These are phyloP conservation scores for Sinocyclocheilus rhinocerous DNA, from an alignment of 2,113 vertebrate genomes.

Conservation along the genomic window DNA sequence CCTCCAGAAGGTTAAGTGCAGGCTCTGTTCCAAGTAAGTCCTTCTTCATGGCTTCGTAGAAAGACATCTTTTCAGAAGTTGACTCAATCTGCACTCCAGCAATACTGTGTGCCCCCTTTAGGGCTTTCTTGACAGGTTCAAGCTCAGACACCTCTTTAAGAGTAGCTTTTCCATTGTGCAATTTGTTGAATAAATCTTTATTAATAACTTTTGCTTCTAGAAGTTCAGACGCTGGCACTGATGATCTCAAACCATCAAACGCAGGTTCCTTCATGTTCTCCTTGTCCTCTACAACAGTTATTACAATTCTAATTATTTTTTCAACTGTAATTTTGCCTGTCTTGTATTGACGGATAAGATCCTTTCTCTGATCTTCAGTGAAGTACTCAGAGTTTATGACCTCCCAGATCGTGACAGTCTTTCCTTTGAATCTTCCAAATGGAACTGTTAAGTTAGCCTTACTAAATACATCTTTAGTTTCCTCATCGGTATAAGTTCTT, in stretches of 20 bases:
- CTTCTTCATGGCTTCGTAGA: constrained; percentile 88
- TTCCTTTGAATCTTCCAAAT: constrained; percentile 87
- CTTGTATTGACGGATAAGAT: constrained; percentile 91
- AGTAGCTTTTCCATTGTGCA: constrained; percentile 85
- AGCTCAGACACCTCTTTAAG: constrained; percentile 81
- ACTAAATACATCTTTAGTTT: constrained; percentile 86
- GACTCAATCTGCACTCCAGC: constrained; percentile 86
- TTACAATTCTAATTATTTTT: constrained; percentile 92
- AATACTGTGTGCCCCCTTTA: constrained; percentile 80
- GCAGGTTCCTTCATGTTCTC: constrained; percentile 82
- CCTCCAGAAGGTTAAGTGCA: constrained; percentile 85
- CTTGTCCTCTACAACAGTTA: constrained; percentile 89
- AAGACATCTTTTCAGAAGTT: constrained; percentile 81
- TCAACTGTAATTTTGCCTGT: constrained; percentile 93
- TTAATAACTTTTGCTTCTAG: constrained; percentile 85
- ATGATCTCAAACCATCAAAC: constrained; percentile 85
- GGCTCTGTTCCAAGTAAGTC: constrained; percentile 81
- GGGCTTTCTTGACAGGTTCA: constrained; percentile 80
- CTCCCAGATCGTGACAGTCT: constrained; percentile 92
- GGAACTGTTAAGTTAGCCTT: constrained; percentile 84
- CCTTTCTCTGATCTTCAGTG: constrained; percentile 85
- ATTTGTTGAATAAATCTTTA: constrained; percentile 83
- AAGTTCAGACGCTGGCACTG: constrained; percentile 84
- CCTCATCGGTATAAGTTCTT: constrained; percentile 82
- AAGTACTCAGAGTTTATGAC: constrained; percentile 94